A percentile compares a stretch with the other conserved stretches of the same genome.
phyloP scores from a whole-genome alignment of 2,797 vertebrate genomes.

The Protosalanx chinensis region DNA sequence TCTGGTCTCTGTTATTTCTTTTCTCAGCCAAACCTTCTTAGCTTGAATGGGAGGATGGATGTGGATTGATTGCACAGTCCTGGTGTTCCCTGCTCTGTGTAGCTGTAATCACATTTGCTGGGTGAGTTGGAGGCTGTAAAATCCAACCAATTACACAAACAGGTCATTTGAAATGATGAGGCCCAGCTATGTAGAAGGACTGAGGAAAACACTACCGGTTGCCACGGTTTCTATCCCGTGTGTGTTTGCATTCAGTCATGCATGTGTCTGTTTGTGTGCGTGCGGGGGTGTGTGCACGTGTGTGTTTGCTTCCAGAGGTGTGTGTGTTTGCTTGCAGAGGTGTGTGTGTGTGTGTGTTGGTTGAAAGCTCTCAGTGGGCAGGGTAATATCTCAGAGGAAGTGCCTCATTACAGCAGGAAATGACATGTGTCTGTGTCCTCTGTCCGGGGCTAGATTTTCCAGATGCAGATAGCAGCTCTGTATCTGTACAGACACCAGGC shows the following conservation, averaged over 20 bases:
- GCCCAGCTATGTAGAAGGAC: not conserved
- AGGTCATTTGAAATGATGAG: not conserved
- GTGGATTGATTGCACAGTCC: too few relatives aligned
- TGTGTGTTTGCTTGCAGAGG: not conserved
- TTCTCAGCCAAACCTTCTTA: too few relatives aligned
- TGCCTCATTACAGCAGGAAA: slow-evolving; percentile 69
- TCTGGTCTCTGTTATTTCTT: not conserved
- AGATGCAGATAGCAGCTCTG: slow-evolving; percentile 43
- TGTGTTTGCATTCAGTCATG: slow-evolving; percentile 9
- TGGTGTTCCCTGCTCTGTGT: not conserved
- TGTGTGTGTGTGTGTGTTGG: slow-evolving; percentile 12
- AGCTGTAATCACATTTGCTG: not conserved
- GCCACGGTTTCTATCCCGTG: not conserved
- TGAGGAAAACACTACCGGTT: not conserved
- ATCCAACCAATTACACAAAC: not conserved
- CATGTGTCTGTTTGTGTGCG: not conserved
- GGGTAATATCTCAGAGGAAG: slow-evolving; percentile 49
- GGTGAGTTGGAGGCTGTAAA: too few relatives aligned
- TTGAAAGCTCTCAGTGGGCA: slow-evolving; percentile 3
- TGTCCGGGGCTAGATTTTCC: slow-evolving; percentile 55
- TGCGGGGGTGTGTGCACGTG: not conserved
- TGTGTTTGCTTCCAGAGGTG: not conserved
- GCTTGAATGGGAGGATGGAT: too few relatives aligned
- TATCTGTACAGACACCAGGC: slow-evolving; percentile 10
- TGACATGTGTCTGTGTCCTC: slow-evolving; percentile 54